Evolutionary conservation across 2,113 vertebrate genomes (phyloP).

Genomic region (Hippocampus comes): DNA sequence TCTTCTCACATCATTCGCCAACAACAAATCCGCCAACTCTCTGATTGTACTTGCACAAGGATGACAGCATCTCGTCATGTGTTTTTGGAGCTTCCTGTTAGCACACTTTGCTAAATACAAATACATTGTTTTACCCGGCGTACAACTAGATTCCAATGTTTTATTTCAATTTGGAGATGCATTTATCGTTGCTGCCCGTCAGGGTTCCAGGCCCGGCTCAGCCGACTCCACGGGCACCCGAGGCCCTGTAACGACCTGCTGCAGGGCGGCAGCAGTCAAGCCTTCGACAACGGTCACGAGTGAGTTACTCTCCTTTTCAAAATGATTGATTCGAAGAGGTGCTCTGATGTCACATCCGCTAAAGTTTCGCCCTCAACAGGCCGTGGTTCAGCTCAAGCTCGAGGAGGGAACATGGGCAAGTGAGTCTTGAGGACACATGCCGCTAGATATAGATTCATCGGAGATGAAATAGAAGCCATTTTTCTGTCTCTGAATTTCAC

Average conservation of each 20-base stretch:
- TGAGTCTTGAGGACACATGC: conserved; percentile 61
- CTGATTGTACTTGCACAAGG: no score
- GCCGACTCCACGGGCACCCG: conserved; percentile 80
- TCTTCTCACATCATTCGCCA: no score
- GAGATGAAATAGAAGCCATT: no score
- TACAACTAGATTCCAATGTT: background rate
- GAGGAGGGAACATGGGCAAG: conserved; percentile 89
- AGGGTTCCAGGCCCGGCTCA: conserved; percentile 91
- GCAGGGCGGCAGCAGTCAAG: conserved; percentile 70
- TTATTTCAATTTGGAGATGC: background rate
- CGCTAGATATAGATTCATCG: background rate
- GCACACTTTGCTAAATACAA: no score
- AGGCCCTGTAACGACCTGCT: conserved; percentile 74
- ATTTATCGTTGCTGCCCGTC: conserved; percentile 3
- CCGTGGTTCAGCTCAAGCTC: conserved; percentile 87
- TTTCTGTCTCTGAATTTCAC: no score
- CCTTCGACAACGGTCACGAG: conserved; percentile 82
- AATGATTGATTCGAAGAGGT: background rate
- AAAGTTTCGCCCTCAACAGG: conserved; percentile 64
- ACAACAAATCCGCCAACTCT: no score
- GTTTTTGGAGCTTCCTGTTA: no score
- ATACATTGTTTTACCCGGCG: no score
- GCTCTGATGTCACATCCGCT: background rate
- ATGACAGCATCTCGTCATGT: no score
- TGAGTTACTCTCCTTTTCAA: conserved; percentile 70